phyloP scores from a whole-genome alignment of 2,113 vertebrate species.

The Isichthys henryi region DNA sequence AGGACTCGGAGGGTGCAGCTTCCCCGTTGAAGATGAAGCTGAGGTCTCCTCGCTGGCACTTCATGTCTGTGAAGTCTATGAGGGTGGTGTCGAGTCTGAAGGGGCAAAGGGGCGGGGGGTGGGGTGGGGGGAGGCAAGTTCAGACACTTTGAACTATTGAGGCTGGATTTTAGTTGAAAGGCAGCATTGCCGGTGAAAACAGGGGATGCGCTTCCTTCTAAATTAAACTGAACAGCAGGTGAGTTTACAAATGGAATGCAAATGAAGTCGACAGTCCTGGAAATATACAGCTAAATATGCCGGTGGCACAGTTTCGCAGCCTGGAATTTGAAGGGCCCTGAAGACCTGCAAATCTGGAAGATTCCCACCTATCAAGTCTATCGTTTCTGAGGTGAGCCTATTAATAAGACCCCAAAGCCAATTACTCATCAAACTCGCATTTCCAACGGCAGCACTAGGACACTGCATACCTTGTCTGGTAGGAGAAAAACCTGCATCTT shows the following conservation, averaged over 20 bases:
- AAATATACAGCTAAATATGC: not conserved
- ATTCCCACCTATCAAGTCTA: not conserved
- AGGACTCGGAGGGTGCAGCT: slow-evolving; percentile 86
- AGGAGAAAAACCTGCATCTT: slow-evolving; percentile 5
- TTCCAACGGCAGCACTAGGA: not conserved
- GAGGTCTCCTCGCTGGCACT: slow-evolving; percentile 96
- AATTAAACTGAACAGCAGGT: not conserved
- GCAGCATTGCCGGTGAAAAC: not conserved
- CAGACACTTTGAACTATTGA: not conserved
- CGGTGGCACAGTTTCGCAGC: not conserved
- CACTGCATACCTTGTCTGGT: not conserved
- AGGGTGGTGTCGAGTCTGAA: slow-evolving; percentile 93
- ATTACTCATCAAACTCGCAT: not conserved
- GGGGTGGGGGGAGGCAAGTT: not conserved
- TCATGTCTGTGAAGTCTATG: slow-evolving; percentile 98
- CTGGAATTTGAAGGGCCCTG: not conserved
- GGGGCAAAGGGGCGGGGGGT: not conserved
- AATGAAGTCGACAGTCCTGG: not conserved
- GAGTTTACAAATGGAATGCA: not conserved
- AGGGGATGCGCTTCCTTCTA: not conserved
- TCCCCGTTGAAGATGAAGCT: slow-evolving; percentile 98
- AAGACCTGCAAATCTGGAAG: not conserved
- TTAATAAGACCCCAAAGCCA: not conserved
- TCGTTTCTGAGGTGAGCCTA: not conserved
- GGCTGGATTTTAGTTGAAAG: not conserved